Conservation (phyloP, 2,113 vertebrate species). For the Planiliza haematocheilus region DNA sequence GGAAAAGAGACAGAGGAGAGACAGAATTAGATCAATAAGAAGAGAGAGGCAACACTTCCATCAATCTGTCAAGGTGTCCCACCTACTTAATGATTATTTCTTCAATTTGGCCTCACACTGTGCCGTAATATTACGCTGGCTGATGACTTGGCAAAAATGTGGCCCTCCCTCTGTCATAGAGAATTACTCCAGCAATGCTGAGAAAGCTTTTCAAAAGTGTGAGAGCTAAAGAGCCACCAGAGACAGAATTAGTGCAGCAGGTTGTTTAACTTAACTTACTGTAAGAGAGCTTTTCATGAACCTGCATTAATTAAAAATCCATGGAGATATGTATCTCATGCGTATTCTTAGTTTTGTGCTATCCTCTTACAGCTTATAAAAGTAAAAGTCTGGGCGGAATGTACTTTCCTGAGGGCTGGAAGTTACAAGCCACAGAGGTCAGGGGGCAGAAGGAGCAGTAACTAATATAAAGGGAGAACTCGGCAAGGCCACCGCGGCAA, state of each 20-base stretch:
- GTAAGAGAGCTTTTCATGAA: constrained; percentile 31
- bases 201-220: constrained; percentile 37
- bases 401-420: constrained; percentile 3
- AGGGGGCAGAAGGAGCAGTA: constrained; percentile 3
- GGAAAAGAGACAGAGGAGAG: constrained; percentile 3
- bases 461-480: constrained; percentile 4
- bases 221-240: constrained; percentile 36
- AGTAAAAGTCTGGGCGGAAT: constrained; percentile 2
- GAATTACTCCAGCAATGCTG: constrained; percentile 34
- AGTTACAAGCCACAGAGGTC: constrained; percentile 10
- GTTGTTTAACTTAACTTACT: constrained; percentile 28
- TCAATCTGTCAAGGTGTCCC: constrained; percentile 4
- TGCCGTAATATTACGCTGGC: constrained; percentile 6
- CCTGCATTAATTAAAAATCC: constrained; percentile 29
- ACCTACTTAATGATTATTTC: constrained; percentile 13
- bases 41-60: constrained; percentile 13
- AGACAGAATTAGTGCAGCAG: constrained; percentile 4
- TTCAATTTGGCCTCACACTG: constrained; percentile 21
- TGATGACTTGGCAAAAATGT: constrained; percentile 45
- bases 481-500: constrained; percentile 17
- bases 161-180: constrained; percentile 23
- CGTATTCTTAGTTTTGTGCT: constrained; percentile 6
- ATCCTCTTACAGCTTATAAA: constrained; percentile 1
- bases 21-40: constrained; percentile 7
- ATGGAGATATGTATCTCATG: not conserved